phyloP scores from a whole-genome alignment of 2,888 invertebrate species.

The Phrixothrix hirtus region DNA sequence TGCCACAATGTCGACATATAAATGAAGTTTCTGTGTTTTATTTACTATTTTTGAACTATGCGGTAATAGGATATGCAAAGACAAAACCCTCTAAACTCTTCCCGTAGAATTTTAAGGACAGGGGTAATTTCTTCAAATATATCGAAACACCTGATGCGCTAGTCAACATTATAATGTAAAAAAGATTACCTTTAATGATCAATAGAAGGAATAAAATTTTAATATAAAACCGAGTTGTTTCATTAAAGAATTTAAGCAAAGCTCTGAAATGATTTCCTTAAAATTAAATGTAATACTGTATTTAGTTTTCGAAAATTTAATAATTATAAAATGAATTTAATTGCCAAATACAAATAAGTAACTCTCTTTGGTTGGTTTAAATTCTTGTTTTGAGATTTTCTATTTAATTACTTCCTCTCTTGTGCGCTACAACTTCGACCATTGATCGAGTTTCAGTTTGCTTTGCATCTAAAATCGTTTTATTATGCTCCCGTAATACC shows the following conservation, averaged over 20 bases:
- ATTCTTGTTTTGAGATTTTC: constrained; percentile 43
- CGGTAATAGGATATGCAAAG: too few species aligned
- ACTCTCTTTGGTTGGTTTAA: constrained; percentile 33
- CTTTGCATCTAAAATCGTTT: constrained; percentile 46
- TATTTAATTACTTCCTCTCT: constrained; percentile 43
- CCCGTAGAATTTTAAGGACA: too few species aligned
- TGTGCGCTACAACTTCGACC: constrained; percentile 38
- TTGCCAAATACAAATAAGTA: constrained; percentile 34
- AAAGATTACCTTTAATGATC: too few species aligned
- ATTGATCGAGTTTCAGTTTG: constrained; percentile 42
- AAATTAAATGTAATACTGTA: background rate
- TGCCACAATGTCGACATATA: too few species aligned
- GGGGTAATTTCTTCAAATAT: too few species aligned
- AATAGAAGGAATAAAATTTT: background rate
- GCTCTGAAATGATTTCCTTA: background rate
- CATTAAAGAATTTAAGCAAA: background rate
- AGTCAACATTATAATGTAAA: background rate
- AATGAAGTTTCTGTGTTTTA: too few species aligned
- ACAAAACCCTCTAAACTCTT: too few species aligned
- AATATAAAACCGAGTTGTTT: background rate
- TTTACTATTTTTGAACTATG: too few species aligned
- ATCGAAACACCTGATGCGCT: too few species aligned
- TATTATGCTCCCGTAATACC: constrained; percentile 48
- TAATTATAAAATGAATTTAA: constrained; percentile 31
- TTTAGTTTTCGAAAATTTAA: constrained; percentile 17